These are phyloP conservation scores for Pseudomyrmex gracilis DNA, from an alignment of 1,140 invertebrate species.

Conservation along the genomic window DNA sequence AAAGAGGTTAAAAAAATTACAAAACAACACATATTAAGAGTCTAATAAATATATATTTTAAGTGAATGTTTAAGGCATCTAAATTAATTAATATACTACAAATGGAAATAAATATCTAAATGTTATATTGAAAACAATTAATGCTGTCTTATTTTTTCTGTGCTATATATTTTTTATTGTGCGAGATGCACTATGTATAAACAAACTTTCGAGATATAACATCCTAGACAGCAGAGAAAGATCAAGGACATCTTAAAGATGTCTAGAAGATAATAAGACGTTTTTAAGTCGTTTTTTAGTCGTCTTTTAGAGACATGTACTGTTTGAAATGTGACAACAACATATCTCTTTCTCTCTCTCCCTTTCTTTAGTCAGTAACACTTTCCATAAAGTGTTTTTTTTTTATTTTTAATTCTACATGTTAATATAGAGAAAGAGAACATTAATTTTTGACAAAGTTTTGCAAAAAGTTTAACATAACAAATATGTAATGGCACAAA, in stretches of 20 bases:
- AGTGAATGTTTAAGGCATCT: slow-evolving; percentile 51
- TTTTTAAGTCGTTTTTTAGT: too few species aligned
- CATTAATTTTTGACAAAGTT: slow-evolving; percentile 9
- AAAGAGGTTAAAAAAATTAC: neutral
- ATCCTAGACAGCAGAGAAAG: too few species aligned
- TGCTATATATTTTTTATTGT: slow-evolving; percentile 8
- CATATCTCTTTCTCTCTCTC: too few species aligned
- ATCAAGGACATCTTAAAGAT: too few species aligned
- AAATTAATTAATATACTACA: slow-evolving; percentile 15
- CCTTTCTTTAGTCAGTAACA: too few species aligned
- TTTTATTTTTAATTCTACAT: too few species aligned
- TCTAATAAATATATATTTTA: slow-evolving; percentile 38
- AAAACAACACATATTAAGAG: neutral
- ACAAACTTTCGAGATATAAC: slow-evolving; percentile 1
- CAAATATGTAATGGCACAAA: slow-evolving; percentile 1
- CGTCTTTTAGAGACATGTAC: too few species aligned
- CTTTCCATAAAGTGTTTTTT: too few species aligned
- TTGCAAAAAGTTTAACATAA: slow-evolving; percentile 4
- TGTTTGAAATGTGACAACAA: too few species aligned
- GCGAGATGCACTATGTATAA: neutral
- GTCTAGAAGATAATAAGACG: too few species aligned
- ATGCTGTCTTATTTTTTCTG: slow-evolving; percentile 7
- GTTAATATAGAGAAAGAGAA: neutral
- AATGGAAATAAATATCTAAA: slow-evolving; percentile 47
- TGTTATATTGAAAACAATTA: slow-evolving; percentile 27